Evolutionary conservation across 1,140 invertebrate genomes (phyloP).

Genomic region (Pachyrhynchus sulphureomaculatus): DNA sequence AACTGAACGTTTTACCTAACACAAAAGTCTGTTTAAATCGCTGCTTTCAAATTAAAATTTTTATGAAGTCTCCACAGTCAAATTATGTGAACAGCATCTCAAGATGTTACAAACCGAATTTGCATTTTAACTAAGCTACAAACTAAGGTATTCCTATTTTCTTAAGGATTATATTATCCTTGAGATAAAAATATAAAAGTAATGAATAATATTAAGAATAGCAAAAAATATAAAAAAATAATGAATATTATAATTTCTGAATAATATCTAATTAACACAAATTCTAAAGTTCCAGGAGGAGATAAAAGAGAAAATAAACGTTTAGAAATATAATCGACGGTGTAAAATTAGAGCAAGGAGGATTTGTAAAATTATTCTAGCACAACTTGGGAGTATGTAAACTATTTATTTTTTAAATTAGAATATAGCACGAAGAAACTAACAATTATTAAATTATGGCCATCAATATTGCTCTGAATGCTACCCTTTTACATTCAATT

Average conservation of each 20-base stretch:
- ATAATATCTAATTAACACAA: constrained; percentile 1
- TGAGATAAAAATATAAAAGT: constrained; percentile 1
- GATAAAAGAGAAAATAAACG: background rate
- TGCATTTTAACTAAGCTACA: constrained; percentile 11
- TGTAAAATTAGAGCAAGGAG: no score
- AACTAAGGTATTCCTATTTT: constrained; percentile 9
- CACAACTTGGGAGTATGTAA: no score
- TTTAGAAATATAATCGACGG: no score
- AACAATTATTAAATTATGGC: no score
- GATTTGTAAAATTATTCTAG: no score
- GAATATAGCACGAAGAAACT: no score
- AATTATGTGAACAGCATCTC: constrained; percentile 8
- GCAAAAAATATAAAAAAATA: no score
- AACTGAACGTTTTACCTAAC: no score
- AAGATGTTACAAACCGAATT: constrained; percentile 11
- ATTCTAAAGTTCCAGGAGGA: background rate
- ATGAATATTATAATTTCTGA: constrained; percentile 1
- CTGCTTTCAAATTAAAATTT: constrained; percentile 13
- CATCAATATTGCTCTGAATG: no score
- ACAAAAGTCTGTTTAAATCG: no score
- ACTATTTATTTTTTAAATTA: no score
- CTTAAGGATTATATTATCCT: constrained; percentile 5
- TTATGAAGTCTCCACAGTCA: constrained; percentile 16
- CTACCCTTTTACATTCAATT: no score
- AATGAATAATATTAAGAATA: constrained; percentile 3